Conservation (phyloP, 2,888 invertebrate species). For the Smittia sp. region DNA sequence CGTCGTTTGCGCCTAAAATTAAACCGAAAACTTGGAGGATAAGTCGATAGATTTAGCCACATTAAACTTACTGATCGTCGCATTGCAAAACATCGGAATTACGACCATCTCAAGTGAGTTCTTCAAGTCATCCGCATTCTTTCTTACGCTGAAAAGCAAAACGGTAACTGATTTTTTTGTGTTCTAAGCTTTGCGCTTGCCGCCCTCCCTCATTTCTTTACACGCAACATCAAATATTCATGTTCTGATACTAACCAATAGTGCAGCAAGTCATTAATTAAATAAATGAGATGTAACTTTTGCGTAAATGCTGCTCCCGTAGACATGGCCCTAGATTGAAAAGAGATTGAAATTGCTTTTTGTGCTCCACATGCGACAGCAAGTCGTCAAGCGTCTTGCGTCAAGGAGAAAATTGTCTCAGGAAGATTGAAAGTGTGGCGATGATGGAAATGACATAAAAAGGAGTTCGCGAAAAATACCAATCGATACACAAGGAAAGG, state of each 20-base stretch:
- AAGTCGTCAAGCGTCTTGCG: not conserved
- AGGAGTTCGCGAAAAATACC: too few relatives aligned
- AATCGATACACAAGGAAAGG: too few relatives aligned
- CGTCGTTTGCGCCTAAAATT: conserved; percentile 71
- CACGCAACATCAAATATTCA: not conserved
- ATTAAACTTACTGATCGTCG: conserved; percentile 66
- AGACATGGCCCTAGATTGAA: conserved; percentile 59
- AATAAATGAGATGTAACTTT: conserved; percentile 95
- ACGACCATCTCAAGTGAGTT: conserved; percentile 92
- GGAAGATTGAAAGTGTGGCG: not conserved
- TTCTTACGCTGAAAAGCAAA: conserved; percentile 73
- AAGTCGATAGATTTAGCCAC: conserved; percentile 47
- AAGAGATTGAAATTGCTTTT: conserved; percentile 53
- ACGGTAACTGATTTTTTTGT: not conserved
- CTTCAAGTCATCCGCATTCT: conserved; percentile 91
- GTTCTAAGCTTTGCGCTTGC: not conserved
- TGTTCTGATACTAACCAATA: conserved; percentile 74
- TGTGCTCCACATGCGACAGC: conserved; percentile 35
- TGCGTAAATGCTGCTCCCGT: conserved; percentile 76
- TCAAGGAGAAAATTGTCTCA: not conserved
- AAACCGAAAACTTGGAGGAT: too few relatives aligned
- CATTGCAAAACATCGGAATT: conserved; percentile 96
- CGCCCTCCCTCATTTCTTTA: not conserved
- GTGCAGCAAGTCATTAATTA: conserved; percentile 97
- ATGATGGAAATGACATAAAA: too few relatives aligned